phyloP scores from a whole-genome alignment of 2,797 vertebrate species.

The Enteromius trimaculatus region DNA sequence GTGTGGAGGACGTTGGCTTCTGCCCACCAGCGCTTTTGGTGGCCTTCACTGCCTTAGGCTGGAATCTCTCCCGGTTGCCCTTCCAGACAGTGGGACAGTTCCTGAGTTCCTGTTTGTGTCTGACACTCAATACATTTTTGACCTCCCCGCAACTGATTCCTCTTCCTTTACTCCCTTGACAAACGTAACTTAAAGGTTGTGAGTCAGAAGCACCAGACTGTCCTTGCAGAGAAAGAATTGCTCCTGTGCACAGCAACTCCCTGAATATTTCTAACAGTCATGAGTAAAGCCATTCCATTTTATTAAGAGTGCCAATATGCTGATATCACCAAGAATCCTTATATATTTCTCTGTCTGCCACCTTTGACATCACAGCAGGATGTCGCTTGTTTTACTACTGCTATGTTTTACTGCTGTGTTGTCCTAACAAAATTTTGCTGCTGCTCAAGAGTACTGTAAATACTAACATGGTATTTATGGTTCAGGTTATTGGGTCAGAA shows the following conservation, averaged over 20 bases:
- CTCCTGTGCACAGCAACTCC: too few species aligned
- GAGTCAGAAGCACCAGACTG: too few species aligned
- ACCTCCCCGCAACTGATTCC: neutral
- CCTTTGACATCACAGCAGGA: neutral
- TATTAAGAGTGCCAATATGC: neutral
- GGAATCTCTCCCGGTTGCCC: neutral
- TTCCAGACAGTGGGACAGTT: neutral
- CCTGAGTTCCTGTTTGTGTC: neutral
- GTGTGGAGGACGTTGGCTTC: too few species aligned
- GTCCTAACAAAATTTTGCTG: neutral
- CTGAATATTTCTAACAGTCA: neutral
- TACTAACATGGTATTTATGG: neutral
- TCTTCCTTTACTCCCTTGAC: neutral
- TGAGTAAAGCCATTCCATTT: neutral
- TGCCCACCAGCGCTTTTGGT: too few species aligned
- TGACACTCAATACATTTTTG: neutral
- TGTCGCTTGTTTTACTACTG: neutral
- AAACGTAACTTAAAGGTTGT: too few species aligned
- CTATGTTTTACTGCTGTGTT: neutral
- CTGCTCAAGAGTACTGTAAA: neutral
- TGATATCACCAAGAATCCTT: neutral
- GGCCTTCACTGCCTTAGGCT: neutral
- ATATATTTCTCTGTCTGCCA: neutral
- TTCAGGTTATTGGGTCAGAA: conserved; percentile 16
- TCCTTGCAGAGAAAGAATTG: too few species aligned